phyloP scores from a whole-genome alignment of 2,888 invertebrate genomes.

The Crocallis elinguaria region DNA sequence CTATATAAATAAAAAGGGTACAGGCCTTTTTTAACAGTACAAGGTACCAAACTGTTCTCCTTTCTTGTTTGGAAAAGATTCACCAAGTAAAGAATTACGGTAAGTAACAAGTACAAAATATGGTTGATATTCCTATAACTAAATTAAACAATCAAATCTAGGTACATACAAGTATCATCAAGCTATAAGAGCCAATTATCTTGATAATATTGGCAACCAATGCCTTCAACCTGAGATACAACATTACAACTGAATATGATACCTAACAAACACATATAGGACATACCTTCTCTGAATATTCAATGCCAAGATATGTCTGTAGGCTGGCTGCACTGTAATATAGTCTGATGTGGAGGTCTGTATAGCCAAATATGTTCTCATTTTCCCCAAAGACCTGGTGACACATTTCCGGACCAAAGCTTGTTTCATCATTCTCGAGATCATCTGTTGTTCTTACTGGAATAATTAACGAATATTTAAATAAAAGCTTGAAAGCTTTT shows the following conservation, averaged over 20 bases:
- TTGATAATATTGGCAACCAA: no score
- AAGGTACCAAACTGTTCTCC: no score
- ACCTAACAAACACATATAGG: background rate
- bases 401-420: conserved; percentile 93
- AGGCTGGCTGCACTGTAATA: conserved; percentile 93
- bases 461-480: conserved; percentile 30
- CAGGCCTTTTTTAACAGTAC: no score
- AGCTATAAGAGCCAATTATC: no score
- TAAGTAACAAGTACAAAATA: no score
- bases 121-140: no score
- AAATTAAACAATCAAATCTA: no score
- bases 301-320: conserved; percentile 91
- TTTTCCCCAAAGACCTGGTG: conserved; percentile 97
- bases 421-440: conserved; percentile 86
- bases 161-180: no score
- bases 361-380: conserved; percentile 97
- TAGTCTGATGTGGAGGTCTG: conserved; percentile 90
- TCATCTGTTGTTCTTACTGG: conserved; percentile 87
- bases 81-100: no score
- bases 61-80: no score
- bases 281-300: conserved; percentile 87
- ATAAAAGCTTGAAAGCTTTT: no score
- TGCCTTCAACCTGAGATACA: background rate
- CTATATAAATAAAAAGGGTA: no score
- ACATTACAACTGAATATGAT: background rate